Conservation (phyloP, 2,113 vertebrate genomes). For the Salvelinus sp. region DNA sequence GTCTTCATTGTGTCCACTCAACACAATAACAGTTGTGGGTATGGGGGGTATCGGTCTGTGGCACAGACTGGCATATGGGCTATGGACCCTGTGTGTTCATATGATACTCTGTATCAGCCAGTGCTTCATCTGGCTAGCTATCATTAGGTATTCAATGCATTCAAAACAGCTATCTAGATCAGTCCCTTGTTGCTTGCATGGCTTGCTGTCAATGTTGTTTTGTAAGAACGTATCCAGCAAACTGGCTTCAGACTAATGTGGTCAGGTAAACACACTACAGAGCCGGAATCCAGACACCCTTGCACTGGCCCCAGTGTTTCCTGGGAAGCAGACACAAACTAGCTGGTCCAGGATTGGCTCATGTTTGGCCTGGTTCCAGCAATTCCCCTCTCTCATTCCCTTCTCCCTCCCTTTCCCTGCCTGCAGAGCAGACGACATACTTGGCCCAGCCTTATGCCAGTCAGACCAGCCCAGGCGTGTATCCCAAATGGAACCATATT, state of each 20-base stretch:
- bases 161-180: too few species aligned
- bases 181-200: too few species aligned
- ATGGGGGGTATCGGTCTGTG: conserved; percentile 4
- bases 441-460: conserved; percentile 64
- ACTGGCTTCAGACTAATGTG: too few species aligned
- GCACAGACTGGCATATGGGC: conserved; percentile 36
- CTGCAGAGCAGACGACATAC: conserved; percentile 23
- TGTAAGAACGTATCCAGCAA: too few species aligned
- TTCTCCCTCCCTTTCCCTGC: too few species aligned
- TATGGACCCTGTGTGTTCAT: conserved; percentile 48
- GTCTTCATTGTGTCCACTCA: conserved; percentile 58
- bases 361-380: conserved; percentile 29
- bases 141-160: too few species aligned
- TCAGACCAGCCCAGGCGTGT: conserved; percentile 18
- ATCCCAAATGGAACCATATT: too few species aligned
- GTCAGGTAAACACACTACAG: too few species aligned
- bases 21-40: background rate
- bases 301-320: conserved; percentile 5
- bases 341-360: conserved; percentile 14
- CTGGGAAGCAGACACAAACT: conserved; percentile 21
- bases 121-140: too few species aligned
- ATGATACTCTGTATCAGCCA: conserved; percentile 7
- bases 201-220: too few species aligned
- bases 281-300: too few species aligned
- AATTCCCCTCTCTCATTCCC: too few species aligned